Evolutionary conservation across 2,113 vertebrate genomes (phyloP).

Genomic region (Scophthalmus maximus): DNA sequence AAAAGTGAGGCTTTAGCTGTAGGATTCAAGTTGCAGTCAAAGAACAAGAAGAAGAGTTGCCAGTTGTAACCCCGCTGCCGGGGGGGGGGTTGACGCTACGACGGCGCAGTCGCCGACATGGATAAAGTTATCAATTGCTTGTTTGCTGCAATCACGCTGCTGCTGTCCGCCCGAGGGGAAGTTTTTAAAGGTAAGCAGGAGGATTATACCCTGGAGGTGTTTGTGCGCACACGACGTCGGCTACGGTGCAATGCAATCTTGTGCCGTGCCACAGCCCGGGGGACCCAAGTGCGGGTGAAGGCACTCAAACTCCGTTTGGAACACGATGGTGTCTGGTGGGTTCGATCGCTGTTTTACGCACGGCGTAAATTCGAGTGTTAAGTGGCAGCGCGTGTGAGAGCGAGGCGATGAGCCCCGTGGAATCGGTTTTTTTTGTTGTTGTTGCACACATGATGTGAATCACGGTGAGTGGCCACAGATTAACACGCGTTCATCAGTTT

Average conservation of each 20-base stretch:
- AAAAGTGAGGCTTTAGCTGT: slow-evolving; percentile 43
- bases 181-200: slow-evolving; percentile 83
- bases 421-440: too few relatives aligned
- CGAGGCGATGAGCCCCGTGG: too few relatives aligned
- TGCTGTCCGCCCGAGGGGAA: slow-evolving; percentile 80
- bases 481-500: background rate
- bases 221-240: background rate
- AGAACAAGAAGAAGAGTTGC: slow-evolving; percentile 60
- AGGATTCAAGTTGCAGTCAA: slow-evolving; percentile 56
- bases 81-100: slow-evolving; percentile 70
- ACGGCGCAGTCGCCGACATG: slow-evolving; percentile 76
- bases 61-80: slow-evolving; percentile 73
- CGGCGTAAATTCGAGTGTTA: too few relatives aligned
- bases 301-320: too few relatives aligned
- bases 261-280: too few relatives aligned
- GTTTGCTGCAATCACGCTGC: slow-evolving; percentile 77
- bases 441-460: background rate
- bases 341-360: too few relatives aligned
- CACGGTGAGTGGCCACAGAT: background rate
- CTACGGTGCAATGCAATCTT: too few relatives aligned
- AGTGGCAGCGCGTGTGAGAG: too few relatives aligned
- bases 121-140: slow-evolving; percentile 84
- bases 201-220: slow-evolving; percentile 16
- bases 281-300: too few relatives aligned
- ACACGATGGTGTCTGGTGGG: too few relatives aligned